Base-by-base conservation (phyloP, 2,888 invertebrate species). In the Zhengitettix transpicula region DNA sequence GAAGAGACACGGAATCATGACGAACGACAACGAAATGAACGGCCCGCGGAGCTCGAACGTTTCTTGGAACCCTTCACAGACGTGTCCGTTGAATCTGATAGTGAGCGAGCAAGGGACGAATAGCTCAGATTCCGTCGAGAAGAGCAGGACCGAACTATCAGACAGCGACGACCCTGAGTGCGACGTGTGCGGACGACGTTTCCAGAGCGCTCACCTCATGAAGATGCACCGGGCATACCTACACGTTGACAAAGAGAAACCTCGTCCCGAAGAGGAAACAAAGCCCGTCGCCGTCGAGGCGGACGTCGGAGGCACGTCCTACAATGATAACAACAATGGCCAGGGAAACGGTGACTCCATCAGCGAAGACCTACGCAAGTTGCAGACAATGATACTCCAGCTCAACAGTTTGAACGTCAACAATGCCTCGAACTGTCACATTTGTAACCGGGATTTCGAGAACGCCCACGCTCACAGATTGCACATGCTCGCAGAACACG, bases 301-400 rank as follows among this genome's bases (percentile, higher is more conserved):
- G 60, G 42, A 61, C 52, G 16, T 60, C 54, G 61, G 60, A 17
- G 57, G 42, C 16, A 57, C 40, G 54, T 42, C 40, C 10, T n/a
- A 14, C 12, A 52, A 56, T 9, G 58, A 59, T 42, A 47, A 63
- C 56, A 58, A 58, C 60, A 41, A 58, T 61, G 58, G 59, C 47
- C 12, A 12, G 5, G 14, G 14, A 47, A 47, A 47, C 47, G 47
- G 47, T 7, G 81, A 80, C 63, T 78, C 83, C 1, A 86, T 90
- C 58, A 89, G 88, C 66, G 89, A 91, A 71, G 91, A 92, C 71
- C 75, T 93, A 14, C 87, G 90, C 65, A 91, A 92, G 71, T 73
- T 93, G 60, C 92, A 93, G 73, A 89, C 89, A 17, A 95, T 91
- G 92, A 89, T 89, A 68, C 81, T 87, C 67, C 93, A 89, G 73